Evolutionary conservation across 2,888 invertebrate genomes (phyloP).

Genomic region (Mystacides longicornis): DNA sequence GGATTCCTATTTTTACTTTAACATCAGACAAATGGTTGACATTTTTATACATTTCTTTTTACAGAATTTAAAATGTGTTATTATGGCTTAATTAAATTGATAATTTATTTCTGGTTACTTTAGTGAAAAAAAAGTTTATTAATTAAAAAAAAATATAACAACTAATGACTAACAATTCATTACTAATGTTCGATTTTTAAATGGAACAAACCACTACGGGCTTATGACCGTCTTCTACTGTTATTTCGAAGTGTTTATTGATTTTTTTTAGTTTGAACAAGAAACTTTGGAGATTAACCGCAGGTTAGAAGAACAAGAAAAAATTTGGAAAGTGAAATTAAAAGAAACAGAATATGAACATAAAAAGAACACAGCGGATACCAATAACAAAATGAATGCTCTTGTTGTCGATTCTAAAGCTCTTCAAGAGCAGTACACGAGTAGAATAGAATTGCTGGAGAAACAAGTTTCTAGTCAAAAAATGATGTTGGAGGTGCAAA

Average conservation of each 20-base stretch:
- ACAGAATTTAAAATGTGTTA: no score
- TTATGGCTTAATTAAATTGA: no score
- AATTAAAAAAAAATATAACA: no score
- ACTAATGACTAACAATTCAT: no score
- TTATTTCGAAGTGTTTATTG: neutral
- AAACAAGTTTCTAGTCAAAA: slow-evolving; percentile 13
- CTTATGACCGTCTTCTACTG: neutral
- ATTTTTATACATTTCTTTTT: no score
- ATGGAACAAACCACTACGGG: no score
- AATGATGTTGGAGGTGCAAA: slow-evolving; percentile 15
- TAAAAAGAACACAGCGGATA: slow-evolving; percentile 13
- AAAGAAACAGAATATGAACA: slow-evolving; percentile 19
- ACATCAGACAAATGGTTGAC: no score
- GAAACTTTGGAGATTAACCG: slow-evolving; percentile 11
- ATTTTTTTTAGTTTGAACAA: slow-evolving; percentile 2
- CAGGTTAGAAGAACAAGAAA: slow-evolving; percentile 22
- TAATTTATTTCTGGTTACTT: no score
- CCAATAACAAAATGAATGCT: slow-evolving; percentile 12
- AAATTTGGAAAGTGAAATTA: slow-evolving; percentile 19
- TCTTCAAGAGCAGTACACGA: slow-evolving; percentile 17
- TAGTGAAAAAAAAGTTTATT: no score
- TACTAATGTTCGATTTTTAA: no score
- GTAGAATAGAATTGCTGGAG: slow-evolving; percentile 20
- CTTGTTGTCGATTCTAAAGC: slow-evolving; percentile 16
- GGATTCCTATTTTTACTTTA: no score